Conservation (phyloP, 2,113 vertebrate genomes). For the Salminus brasiliensis region DNA sequence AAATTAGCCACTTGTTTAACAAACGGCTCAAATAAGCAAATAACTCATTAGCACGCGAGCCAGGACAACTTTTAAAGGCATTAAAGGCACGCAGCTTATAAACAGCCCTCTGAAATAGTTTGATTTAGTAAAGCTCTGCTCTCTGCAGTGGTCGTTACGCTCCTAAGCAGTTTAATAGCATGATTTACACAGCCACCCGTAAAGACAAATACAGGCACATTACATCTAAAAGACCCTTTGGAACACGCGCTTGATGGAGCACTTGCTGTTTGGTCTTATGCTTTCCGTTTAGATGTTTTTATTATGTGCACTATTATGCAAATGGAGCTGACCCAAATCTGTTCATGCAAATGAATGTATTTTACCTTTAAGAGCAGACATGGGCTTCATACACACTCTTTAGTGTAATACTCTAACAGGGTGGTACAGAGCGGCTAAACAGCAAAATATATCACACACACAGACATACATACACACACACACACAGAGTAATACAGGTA, state of each 20-base stretch:
- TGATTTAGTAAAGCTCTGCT: slow-evolving; percentile 26
- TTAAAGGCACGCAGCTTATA: slow-evolving; percentile 10
- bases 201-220: slow-evolving; percentile 62
- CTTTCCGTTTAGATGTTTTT: slow-evolving; percentile 65
- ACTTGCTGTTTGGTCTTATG: slow-evolving; percentile 65
- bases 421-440: slow-evolving; percentile 56
- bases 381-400: slow-evolving; percentile 53
- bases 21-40: slow-evolving; percentile 25
- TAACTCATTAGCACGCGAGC: slow-evolving; percentile 19
- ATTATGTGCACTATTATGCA: slow-evolving; percentile 76
- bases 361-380: slow-evolving; percentile 74
- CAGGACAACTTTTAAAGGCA: slow-evolving; percentile 16
- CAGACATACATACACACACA: slow-evolving; percentile 52
- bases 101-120: slow-evolving; percentile 13
- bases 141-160: slow-evolving; percentile 38
- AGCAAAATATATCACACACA: slow-evolving; percentile 67
- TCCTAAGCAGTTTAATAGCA: slow-evolving; percentile 40
- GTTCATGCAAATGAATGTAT: slow-evolving; percentile 76
- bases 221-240: slow-evolving; percentile 61
- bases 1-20: slow-evolving; percentile 32
- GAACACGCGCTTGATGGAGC: slow-evolving; percentile 70
- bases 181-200: slow-evolving; percentile 48
- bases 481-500: slow-evolving; percentile 57
- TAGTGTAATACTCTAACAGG: slow-evolving; percentile 64
- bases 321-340: slow-evolving; percentile 77